These are phyloP conservation scores for Drosophila baimaii DNA, from an alignment of 1,140 invertebrate genomes.

Conservation along the genomic window DNA sequence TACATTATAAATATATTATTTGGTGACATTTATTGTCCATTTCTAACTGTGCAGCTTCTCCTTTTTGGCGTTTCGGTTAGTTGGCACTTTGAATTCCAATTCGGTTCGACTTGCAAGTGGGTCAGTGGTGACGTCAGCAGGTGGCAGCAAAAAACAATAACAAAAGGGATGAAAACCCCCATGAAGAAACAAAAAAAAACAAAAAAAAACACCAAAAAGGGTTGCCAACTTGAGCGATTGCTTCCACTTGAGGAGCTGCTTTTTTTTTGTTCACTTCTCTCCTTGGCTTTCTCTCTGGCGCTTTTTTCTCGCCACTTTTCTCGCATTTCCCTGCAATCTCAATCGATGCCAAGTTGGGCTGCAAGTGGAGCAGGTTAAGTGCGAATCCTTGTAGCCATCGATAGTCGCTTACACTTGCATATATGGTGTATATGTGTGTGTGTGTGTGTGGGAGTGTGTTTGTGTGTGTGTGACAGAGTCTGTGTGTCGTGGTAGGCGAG, in stretches of 20 bases:
- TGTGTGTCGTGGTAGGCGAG: background rate
- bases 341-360: conserved; percentile 60
- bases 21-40: background rate
- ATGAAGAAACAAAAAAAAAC: background rate
- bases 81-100: conserved; percentile 37
- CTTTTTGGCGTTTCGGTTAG: conserved; percentile 18
- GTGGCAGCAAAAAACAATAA: conserved; percentile 13
- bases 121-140: conserved; percentile 44
- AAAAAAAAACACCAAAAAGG: conserved; percentile 22
- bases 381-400: conserved; percentile 61
- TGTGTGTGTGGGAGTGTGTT: background rate
- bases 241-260: conserved; percentile 44
- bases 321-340: conserved; percentile 38
- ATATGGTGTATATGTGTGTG: background rate
- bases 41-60: conserved; percentile 5
- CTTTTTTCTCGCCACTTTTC: too few relatives aligned
- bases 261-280: conserved; percentile 18
- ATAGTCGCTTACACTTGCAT: conserved; percentile 4
- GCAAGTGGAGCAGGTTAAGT: conserved; percentile 77
- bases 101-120: conserved; percentile 31
- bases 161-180: conserved; percentile 19
- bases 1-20: background rate
- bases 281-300: conserved; percentile 14
- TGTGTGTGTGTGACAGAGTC: background rate
- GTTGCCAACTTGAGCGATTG: conserved; percentile 47